Conservation (phyloP, 2,113 vertebrate species). For the Ahaetulla prasina region DNA sequence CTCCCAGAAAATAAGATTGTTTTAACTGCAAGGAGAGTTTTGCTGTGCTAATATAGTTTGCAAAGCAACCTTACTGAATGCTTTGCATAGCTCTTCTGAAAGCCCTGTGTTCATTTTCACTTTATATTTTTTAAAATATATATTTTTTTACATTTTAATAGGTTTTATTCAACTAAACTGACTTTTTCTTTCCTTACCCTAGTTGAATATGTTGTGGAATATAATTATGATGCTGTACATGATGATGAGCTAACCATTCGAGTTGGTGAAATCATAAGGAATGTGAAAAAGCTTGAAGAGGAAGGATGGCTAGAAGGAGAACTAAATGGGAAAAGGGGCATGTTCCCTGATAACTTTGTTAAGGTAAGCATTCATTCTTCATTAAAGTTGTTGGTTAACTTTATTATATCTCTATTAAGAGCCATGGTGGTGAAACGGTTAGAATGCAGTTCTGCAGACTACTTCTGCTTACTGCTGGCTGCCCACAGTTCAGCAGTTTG, state of each 20-base stretch:
- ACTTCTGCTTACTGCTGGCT: too few species aligned
- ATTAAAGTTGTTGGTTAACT: background rate
- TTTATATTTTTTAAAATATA: background rate
- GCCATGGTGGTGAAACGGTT: too few species aligned
- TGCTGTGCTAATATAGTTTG: background rate
- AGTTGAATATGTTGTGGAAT: constrained; percentile 94
- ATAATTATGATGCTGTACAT: constrained; percentile 87
- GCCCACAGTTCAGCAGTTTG: too few species aligned
- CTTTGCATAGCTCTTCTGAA: background rate
- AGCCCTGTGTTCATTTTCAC: background rate
- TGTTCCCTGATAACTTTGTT: constrained; percentile 98
- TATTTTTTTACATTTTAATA: background rate
- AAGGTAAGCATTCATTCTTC: constrained; percentile 75
- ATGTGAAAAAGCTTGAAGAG: constrained; percentile 86
- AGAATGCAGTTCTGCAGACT: too few species aligned
- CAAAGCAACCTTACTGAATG: background rate
- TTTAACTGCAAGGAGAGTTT: background rate
- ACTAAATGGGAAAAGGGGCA: constrained; percentile 83
- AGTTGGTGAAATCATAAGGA: constrained; percentile 87
- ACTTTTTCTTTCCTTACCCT: constrained; percentile 18
- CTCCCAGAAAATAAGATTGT: background rate
- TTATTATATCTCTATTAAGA: constrained; percentile 2
- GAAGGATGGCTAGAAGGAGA: constrained; percentile 98
- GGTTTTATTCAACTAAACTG: background rate
- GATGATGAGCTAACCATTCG: constrained; percentile 91